A percentile compares a stretch with the other conserved stretches of the same genome.
Evolutionary conservation across 92 coral and sea anemone species (phyloP).

Genomic region (Meandrina meandrites): DNA sequence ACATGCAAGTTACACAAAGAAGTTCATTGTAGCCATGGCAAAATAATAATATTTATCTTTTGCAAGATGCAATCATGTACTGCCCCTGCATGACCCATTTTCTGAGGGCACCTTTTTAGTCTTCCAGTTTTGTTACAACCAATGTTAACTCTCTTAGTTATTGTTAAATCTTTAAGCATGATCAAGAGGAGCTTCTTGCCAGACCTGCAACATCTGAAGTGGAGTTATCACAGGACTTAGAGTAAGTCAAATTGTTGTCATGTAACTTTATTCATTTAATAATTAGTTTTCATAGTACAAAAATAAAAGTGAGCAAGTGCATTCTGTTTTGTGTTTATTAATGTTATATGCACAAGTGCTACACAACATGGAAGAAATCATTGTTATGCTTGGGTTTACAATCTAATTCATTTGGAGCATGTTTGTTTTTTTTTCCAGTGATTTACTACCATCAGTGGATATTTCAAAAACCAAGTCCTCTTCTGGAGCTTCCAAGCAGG

Average conservation of each 20-base stretch:
- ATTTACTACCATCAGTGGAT: conserved; percentile 38
- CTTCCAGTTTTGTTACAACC: background rate
- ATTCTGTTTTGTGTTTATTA: too few relatives aligned
- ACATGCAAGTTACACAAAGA: too few relatives aligned
- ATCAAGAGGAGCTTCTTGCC: conserved; percentile 83
- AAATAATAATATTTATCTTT: too few relatives aligned
- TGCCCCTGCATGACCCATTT: background rate
- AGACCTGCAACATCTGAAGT: conserved; percentile 71
- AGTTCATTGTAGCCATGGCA: background rate
- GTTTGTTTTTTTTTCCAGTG: conserved; percentile 34
- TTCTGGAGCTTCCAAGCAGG: conserved; percentile 39
- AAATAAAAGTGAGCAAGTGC: too few relatives aligned
- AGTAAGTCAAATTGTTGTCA: conserved; percentile 47
- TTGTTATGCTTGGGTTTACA: too few relatives aligned
- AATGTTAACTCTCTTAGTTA: too few relatives aligned
- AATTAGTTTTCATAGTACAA: background rate
- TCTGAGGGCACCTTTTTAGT: background rate
- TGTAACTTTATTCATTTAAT: background rate
- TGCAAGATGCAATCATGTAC: background rate
- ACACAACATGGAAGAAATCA: too few relatives aligned
- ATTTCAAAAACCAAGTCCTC: conserved; percentile 28
- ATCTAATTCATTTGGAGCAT: background rate
- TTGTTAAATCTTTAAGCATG: conserved; percentile 60
- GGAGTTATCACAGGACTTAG: conserved; percentile 66
- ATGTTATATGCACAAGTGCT: too few relatives aligned